Conservation (phyloP, 1,140 invertebrate species). For the Hycleus phaleratus region DNA sequence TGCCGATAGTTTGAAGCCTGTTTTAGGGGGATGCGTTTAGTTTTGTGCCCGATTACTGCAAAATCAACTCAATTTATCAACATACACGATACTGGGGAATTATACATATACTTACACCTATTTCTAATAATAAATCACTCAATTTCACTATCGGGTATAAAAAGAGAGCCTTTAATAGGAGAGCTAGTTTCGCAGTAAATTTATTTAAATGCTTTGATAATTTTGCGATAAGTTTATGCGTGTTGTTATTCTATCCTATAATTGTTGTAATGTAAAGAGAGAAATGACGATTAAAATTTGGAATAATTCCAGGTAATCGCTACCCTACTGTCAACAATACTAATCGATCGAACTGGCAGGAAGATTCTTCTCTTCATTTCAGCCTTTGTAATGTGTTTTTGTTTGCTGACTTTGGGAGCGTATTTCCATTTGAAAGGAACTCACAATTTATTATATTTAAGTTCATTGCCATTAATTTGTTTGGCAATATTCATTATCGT, state of each 20-base stretch:
- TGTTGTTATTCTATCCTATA: neutral
- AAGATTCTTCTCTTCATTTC: conserved; percentile 49
- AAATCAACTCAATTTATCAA: neutral
- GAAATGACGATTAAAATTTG: too few relatives aligned
- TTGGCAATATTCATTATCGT: conserved; percentile 67
- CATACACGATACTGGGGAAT: neutral
- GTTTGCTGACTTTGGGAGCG: conserved; percentile 36
- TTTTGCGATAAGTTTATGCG: neutral
- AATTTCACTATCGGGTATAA: too few relatives aligned
- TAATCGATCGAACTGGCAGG: conserved; percentile 45
- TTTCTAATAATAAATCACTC: too few relatives aligned
- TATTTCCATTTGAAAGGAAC: conserved; percentile 40
- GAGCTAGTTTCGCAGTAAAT: neutral
- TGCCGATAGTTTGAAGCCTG: neutral
- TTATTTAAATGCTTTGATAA: neutral
- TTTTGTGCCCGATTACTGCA: too few relatives aligned
- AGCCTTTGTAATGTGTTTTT: conserved; percentile 41
- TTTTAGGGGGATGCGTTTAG: too few relatives aligned
- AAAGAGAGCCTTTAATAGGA: too few relatives aligned
- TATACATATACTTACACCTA: too few relatives aligned
- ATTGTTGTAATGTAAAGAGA: neutral
- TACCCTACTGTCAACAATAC: conserved; percentile 40
- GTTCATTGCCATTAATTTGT: conserved; percentile 51
- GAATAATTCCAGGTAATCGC: conserved; percentile 39
- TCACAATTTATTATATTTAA: conserved; percentile 8